A percentile compares a stretch with the other conserved stretches of the same genome.
Conservation (phyloP, 2,888 invertebrate genomes). For the Congeria kusceri region DNA sequence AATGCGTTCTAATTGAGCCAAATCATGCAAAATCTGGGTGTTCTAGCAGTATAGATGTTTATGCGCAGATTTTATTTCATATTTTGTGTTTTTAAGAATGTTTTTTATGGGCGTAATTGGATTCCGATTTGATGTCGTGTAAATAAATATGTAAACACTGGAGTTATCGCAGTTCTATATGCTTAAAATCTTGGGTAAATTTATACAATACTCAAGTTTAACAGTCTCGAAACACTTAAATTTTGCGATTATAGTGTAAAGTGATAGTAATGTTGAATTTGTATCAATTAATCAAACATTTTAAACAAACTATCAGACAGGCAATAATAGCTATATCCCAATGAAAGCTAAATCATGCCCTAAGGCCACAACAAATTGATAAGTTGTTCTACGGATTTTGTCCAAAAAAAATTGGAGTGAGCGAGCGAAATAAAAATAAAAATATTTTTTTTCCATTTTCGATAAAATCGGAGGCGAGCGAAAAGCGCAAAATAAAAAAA, state of each 20-base stretch:
- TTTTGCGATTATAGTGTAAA: constrained; percentile 42
- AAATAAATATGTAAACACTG: constrained; percentile 53
- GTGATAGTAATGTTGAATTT: constrained; percentile 49
- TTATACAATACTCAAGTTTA: constrained; percentile 61
- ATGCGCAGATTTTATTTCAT: background rate
- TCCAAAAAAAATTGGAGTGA: too few relatives aligned
- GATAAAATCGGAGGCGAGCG: too few relatives aligned
- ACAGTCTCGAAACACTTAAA: constrained; percentile 44
- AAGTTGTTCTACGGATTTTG: too few relatives aligned
- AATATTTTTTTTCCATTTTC: too few relatives aligned
- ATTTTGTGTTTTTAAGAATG: constrained; percentile 1
- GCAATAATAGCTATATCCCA: too few relatives aligned
- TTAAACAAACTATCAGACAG: constrained; percentile 5
- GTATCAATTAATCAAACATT: constrained; percentile 30
- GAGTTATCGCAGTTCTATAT: constrained; percentile 62
- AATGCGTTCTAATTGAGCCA: constrained; percentile 35
- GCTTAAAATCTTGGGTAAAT: constrained; percentile 63
- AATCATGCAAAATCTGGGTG: constrained; percentile 9
- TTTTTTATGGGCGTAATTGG: constrained; percentile 2
- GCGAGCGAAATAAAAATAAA: too few relatives aligned
- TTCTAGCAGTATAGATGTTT: background rate
- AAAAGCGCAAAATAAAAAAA: too few relatives aligned
- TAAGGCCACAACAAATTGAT: too few relatives aligned
- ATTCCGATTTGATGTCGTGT: constrained; percentile 26
- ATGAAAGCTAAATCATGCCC: too few relatives aligned